Base-by-base conservation (phyloP, 2,888 invertebrate species). In the Suillia variegata region DNA sequence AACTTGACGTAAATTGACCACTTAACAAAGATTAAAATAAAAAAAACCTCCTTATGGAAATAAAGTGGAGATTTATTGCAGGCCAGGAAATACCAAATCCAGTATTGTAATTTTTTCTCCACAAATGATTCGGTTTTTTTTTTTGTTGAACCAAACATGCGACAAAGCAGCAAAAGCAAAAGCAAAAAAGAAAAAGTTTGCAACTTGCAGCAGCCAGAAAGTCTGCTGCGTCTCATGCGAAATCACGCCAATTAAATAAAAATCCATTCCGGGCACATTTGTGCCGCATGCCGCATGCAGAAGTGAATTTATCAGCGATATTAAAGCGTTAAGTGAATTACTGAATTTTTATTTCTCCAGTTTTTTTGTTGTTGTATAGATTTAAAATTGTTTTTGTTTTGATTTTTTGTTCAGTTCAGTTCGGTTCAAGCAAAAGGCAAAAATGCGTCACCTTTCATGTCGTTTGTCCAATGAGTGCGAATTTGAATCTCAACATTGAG, bases 261-360 rank as follows among this genome's bases (percentile, higher is more conserved):
- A 69, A 69, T 70, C 68, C 68, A 62, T 66, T 51, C 61, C 59
- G 55, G 45, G 2, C 48, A 4, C 20, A 10, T 26, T 21, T 4
- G 15, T n/a, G n/a, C 15, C 24, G 13, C 50, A 24, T 26, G n/a
- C n/a, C n/a, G n/a, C n/a, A 26, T 47, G 20, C 54, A 15, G 22
- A 58, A 58, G 59, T 60, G 70, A 66, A 77, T 75, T 75, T 75
- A 75, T 75, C 73, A 71, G 73, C 64, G 73, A 74, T 73, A 75
- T 77, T 76, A 75, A 75, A 72, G 77, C 72, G 75, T 76, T 77
- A 77, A 77, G 77, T 77, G 75, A 76, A 75, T 74, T 76, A 74
- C 76, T 76, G 73, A 68, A 68, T 70, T 73, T 67, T 24, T 24
- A 20, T n/a, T 6, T 18, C 17, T 24, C 31, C 12, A n/a, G 6